These are phyloP conservation scores for Toxotes chatareus DNA, from an alignment of 2,113 vertebrate species.

Conservation along the genomic window DNA sequence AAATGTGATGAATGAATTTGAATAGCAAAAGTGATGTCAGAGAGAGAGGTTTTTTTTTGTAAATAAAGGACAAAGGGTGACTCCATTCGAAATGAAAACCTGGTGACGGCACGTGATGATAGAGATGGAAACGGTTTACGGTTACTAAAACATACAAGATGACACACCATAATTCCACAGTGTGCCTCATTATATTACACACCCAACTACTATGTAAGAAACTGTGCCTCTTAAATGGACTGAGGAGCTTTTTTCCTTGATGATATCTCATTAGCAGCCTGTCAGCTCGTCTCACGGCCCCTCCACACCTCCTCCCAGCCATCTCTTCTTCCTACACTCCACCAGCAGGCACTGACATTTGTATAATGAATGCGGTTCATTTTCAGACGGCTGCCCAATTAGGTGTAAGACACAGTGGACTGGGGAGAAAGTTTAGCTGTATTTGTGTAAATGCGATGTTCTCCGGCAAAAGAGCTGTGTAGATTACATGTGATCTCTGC, in stretches of 20 bases:
- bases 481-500: conserved; percentile 3
- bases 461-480: conserved; percentile 3
- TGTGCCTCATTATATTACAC: conserved; percentile 23
- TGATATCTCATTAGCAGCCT: conserved; percentile 70
- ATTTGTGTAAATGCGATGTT: conserved; percentile 38
- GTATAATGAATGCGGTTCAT: conserved; percentile 70
- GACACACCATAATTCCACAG: background rate
- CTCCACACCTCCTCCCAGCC: conserved; percentile 38
- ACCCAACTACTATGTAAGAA: conserved; percentile 31
- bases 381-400: conserved; percentile 66
- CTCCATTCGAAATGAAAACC: background rate
- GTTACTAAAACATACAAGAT: background rate
- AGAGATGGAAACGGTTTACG: background rate
- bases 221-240: conserved; percentile 33
- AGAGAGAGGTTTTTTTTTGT: background rate
- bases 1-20: conserved; percentile 21
- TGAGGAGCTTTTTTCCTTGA: conserved; percentile 49
- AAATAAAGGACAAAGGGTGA: background rate
- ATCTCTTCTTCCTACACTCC: conserved; percentile 62
- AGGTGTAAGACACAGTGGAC: conserved; percentile 49
- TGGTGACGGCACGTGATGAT: background rate
- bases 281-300: conserved; percentile 47
- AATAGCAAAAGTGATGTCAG: conserved; percentile 25
- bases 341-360: conserved; percentile 74
- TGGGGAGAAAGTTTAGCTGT: conserved; percentile 21